Conservation (phyloP, 2,888 invertebrate species). For the Trichopoda pennipes region DNA sequence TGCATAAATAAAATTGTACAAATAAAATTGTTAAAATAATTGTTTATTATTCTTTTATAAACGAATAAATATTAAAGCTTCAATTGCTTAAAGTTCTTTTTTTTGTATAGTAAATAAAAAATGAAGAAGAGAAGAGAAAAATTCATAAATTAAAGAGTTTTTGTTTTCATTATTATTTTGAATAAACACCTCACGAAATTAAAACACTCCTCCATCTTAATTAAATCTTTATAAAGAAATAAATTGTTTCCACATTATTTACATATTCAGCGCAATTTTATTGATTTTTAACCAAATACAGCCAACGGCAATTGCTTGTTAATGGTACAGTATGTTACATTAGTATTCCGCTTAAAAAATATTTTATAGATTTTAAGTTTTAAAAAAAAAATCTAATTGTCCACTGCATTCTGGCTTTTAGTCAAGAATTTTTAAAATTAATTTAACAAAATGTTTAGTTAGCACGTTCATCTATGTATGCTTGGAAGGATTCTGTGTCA, state of each 20-base stretch:
- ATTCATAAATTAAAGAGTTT: background rate
- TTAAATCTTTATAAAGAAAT: conserved; percentile 12
- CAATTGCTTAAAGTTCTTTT: conserved; percentile 20
- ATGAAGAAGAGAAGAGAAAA: background rate
- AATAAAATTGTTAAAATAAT: conserved; percentile 38
- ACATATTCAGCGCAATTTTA: conserved; percentile 37
- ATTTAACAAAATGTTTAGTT: too few relatives aligned
- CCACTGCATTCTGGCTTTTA: too few relatives aligned
- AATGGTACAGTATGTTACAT: background rate
- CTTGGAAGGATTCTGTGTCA: too few relatives aligned
- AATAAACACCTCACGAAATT: conserved; percentile 64
- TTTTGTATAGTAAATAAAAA: conserved; percentile 19
- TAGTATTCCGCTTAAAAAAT: background rate
- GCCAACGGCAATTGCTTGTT: conserved; percentile 10
- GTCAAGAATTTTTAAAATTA: too few relatives aligned
- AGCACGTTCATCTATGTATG: too few relatives aligned
- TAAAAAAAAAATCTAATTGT: too few relatives aligned
- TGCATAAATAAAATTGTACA: conserved; percentile 37
- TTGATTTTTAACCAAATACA: conserved; percentile 37
- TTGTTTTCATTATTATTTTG: conserved; percentile 37
- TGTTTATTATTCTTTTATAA: conserved; percentile 28
- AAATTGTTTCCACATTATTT: conserved; percentile 34
- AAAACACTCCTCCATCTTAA: conserved; percentile 47
- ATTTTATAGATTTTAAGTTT: too few relatives aligned
- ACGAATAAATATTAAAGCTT: background rate